Conservation (phyloP, 1,140 invertebrate genomes). For the Cecropterus lyciades region DNA sequence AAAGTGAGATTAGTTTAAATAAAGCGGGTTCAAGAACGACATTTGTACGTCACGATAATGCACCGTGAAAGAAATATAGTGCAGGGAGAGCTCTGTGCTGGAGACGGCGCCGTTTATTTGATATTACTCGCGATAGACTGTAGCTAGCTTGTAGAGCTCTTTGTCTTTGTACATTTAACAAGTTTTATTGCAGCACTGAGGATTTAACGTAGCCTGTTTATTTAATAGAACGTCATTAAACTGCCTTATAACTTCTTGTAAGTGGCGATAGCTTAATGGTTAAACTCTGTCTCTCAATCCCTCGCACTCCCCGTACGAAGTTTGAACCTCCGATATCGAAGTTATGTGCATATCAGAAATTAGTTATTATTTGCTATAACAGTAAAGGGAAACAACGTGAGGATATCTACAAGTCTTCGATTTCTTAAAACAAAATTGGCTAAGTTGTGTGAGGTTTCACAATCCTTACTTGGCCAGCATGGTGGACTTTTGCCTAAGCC, state of each 20-base stretch:
- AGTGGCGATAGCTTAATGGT: too few relatives aligned
- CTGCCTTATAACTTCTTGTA: not conserved
- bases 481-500: too few relatives aligned
- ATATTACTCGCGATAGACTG: conserved; percentile 9
- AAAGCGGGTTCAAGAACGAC: conserved; percentile 16
- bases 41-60: conserved; percentile 31
- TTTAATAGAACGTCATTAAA: not conserved
- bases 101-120: conserved; percentile 11
- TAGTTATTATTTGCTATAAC: too few relatives aligned
- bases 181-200: conserved; percentile 6
- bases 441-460: too few relatives aligned
- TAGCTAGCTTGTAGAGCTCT: not conserved
- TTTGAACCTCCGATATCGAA: too few relatives aligned
- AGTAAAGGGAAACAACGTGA: too few relatives aligned
- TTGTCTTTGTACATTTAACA: not conserved
- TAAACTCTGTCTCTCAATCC: too few relatives aligned
- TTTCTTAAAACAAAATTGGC: too few relatives aligned
- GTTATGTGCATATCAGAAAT: too few relatives aligned
- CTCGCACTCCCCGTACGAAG: too few relatives aligned
- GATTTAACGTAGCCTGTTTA: conserved; percentile 1
- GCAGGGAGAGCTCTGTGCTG: conserved; percentile 1
- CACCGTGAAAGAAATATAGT: conserved; percentile 19
- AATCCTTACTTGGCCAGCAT: too few relatives aligned
- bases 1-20: conserved; percentile 29
- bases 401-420: too few relatives aligned